Base-by-base conservation (phyloP, 2,888 invertebrate genomes). In the Perizoma affinitatum region DNA sequence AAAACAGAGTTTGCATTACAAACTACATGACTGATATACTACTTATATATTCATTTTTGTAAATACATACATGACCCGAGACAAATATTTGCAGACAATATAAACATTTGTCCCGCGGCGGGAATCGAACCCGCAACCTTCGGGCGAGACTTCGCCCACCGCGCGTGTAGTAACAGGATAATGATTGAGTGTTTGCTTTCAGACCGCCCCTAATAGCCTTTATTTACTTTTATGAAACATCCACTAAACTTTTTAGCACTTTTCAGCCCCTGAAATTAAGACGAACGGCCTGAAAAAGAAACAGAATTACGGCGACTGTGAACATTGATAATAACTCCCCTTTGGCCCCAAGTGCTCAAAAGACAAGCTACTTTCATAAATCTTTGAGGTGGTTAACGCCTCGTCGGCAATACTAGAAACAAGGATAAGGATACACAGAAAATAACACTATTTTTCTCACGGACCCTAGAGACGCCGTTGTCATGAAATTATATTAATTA, bases 361-460 rank as follows among this genome's bases (percentile, higher is more conserved):
- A 83, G 86, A 86, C 83, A 82, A 81, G 82, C 79, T 79, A 84
- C 84, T 84, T 86, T 81, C 79, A 86, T 87, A 86, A 87, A 86
- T 87, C 86, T 85, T 72, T 61, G 73, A 75, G 82, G 85, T 84
- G 83, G 86, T 87, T 86, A 86, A 79, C 86, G 84, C 83, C 83
- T 86, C 81, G 82, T 81, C 83, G 78, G 76, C 81, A 85, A 83
- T 85, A 78, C 78, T 72, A 79, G 80, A 79, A 85, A 86, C 83
- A 86, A 81, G 82, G 80, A 75, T 22, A 22, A 76, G 58, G 74
- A 81, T 78, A 36, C 53, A 50, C 49, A 54, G 53, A 54, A 41
- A 44, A 38, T 51, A 35, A 42, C 52, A 54, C 38, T 49, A 45
- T 53, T 48, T 36, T 11, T 38, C 22, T 69, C 61, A 11, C n/a